Conservation (phyloP, 2,113 vertebrate genomes). For the Odontesthes bonariensis region DNA sequence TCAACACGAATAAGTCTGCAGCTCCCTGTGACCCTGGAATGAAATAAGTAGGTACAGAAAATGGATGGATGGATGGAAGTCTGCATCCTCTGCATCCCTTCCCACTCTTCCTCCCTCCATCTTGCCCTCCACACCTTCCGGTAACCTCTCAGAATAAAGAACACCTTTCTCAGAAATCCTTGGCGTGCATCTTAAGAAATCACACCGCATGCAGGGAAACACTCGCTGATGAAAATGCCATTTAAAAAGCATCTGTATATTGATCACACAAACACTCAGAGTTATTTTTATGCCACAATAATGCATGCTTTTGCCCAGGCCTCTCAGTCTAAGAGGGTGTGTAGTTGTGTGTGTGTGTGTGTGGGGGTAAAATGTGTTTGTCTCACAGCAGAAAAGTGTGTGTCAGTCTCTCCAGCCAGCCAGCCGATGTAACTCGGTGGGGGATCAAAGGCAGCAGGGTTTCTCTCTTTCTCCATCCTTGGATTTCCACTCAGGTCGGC, state of each 20-base stretch:
- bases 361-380: constrained; percentile 51
- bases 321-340: constrained; percentile 44
- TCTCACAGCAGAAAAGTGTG: constrained; percentile 69
- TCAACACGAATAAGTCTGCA: constrained; percentile 49
- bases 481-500: constrained; percentile 61
- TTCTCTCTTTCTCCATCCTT: constrained; percentile 62
- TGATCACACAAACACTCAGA: constrained; percentile 50
- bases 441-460: constrained; percentile 72
- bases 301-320: constrained; percentile 55
- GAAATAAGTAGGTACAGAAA: no score
- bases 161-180: constrained; percentile 50
- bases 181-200: constrained; percentile 49
- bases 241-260: constrained; percentile 65
- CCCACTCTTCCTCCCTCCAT: constrained; percentile 15
- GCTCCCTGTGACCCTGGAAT: no score
- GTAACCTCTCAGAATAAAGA: constrained; percentile 39
- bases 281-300: constrained; percentile 59
- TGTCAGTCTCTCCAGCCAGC: constrained; percentile 65
- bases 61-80: constrained; percentile 1
- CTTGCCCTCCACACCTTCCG: constrained; percentile 45
- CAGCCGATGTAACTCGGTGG: constrained; percentile 60
- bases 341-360: constrained; percentile 36
- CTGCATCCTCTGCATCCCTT: not conserved
- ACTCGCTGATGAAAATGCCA: constrained; percentile 49
- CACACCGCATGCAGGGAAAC: constrained; percentile 44